Conservation (phyloP, 1,140 invertebrate species). For the Episyrphus balteatus region DNA sequence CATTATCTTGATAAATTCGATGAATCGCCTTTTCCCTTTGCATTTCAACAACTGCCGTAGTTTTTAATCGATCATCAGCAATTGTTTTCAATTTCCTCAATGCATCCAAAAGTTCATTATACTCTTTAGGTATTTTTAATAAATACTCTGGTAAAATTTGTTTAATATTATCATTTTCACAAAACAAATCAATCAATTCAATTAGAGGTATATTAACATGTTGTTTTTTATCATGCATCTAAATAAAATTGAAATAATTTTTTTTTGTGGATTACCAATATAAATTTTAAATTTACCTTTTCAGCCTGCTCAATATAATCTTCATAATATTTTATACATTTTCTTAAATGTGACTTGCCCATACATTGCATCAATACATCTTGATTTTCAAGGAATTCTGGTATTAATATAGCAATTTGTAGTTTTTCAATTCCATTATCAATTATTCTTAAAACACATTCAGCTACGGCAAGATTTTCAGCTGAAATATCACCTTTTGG, state of each 20-base stretch:
- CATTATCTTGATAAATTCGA: slow-evolving; percentile 8
- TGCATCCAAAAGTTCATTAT: slow-evolving; percentile 5
- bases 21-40: slow-evolving; percentile 8
- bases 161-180: slow-evolving; percentile 4
- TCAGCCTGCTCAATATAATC: slow-evolving; percentile 3
- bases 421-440: slow-evolving; percentile 7
- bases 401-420: slow-evolving; percentile 5
- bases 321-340: slow-evolving; percentile 1
- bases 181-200: slow-evolving; percentile 9
- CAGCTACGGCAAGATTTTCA: slow-evolving; percentile 2
- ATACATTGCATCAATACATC: slow-evolving; percentile 1
- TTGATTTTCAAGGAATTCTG: slow-evolving; percentile 5
- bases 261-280: too few species aligned
- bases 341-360: not conserved
- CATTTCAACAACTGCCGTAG: slow-evolving; percentile 5
- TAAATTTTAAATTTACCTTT: too few species aligned
- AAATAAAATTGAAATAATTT: not conserved
- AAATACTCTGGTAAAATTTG: slow-evolving; percentile 3
- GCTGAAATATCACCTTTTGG: slow-evolving; percentile 2
- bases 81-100: slow-evolving; percentile 4
- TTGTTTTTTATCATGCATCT: not conserved
- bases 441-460: slow-evolving; percentile 6
- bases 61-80: slow-evolving; percentile 2
- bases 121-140: not conserved
- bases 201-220: slow-evolving; percentile 1